phyloP scores from a whole-genome alignment of 2,888 invertebrate species.

The Phengaris arion region DNA sequence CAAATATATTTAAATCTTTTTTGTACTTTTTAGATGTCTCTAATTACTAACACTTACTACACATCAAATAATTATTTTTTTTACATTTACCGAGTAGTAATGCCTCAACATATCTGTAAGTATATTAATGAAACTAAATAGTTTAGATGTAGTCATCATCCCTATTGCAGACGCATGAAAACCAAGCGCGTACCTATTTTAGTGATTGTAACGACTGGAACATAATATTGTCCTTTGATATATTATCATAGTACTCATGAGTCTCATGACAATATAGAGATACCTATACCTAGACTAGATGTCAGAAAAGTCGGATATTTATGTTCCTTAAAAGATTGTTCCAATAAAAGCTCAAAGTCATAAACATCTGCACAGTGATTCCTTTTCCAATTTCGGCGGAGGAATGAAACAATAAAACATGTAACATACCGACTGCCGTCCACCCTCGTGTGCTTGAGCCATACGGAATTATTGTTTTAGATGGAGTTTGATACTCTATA shows the following conservation, averaged over 20 bases:
- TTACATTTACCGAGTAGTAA: too few relatives aligned
- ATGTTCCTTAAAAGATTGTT: background rate
- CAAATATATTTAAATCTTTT: too few relatives aligned
- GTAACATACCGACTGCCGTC: conserved; percentile 1
- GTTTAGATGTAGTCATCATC: too few relatives aligned
- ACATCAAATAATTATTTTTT: too few relatives aligned
- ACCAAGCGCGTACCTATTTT: too few relatives aligned
- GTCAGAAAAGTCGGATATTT: conserved; percentile 1
- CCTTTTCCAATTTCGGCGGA: conserved; percentile 27
- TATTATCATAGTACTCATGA: background rate
- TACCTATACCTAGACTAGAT: background rate
- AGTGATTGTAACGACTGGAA: background rate
- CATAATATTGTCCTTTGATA: background rate
- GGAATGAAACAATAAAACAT: conserved; percentile 27
- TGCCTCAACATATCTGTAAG: too few relatives aligned
- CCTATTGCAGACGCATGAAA: too few relatives aligned
- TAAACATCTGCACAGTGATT: conserved; percentile 16
- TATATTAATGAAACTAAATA: too few relatives aligned
- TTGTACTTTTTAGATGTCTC: too few relatives aligned
- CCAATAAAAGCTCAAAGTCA: conserved; percentile 8
- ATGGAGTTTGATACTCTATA: background rate
- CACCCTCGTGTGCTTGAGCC: background rate
- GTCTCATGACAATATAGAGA: background rate
- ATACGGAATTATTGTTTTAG: conserved; percentile 1
- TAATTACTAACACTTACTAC: too few relatives aligned